Base-by-base conservation (phyloP, 2,113 vertebrate genomes). In the Cryptotis parvus region DNA sequence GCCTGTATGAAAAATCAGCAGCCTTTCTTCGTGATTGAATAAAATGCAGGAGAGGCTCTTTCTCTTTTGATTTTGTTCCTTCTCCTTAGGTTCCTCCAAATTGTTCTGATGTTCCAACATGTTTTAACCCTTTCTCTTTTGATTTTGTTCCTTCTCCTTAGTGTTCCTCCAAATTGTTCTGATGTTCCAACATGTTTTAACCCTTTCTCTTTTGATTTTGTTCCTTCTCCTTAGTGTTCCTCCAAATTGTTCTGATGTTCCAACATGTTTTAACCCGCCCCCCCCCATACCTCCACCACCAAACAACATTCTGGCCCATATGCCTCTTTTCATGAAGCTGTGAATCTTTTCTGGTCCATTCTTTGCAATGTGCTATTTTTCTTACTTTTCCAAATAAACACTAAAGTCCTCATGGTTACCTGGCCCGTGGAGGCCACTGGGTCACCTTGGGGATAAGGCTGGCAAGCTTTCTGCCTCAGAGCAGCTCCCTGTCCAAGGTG, bases 341-440 rank as follows among this genome's bases (percentile, higher is more conserved):
- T 58, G 55, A 58, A 24, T 87, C 81, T 63, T 63, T 37, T 74
- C 2, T 14, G 39, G 43, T 61, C 45, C 68, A 58, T 12, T 84
- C 61, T 37, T 74, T 89, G 65, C 11, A 31, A 58, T 18, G 16
- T 55, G 27, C 43, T 29, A 26, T 76, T 7, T 68, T 87, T 49
- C 55, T 87, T 74, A 69, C 75, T 79, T 75, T 89, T 94, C n/a
- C 45, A 94, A 63, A 69, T 81, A 81, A 87, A 80, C 70, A 77
- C 22, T 15, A 86, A 66, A 92, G 58, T 33, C 39, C 33, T 93
- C 31, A n/a, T 4, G 58, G 91, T 77, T 55, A n/a, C 18, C 31
- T 88, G 80, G 35, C 18, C 65, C 35, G 3, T 33, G 33, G 27
- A 65, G 24, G 45, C 68, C 6, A 16, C 55, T 6, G 35, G 33